Percentiles rank a stretch among this genome's conserved stretches.
Conservation (phyloP, 1,140 invertebrate species). For the Scaptomyza pallida region DNA sequence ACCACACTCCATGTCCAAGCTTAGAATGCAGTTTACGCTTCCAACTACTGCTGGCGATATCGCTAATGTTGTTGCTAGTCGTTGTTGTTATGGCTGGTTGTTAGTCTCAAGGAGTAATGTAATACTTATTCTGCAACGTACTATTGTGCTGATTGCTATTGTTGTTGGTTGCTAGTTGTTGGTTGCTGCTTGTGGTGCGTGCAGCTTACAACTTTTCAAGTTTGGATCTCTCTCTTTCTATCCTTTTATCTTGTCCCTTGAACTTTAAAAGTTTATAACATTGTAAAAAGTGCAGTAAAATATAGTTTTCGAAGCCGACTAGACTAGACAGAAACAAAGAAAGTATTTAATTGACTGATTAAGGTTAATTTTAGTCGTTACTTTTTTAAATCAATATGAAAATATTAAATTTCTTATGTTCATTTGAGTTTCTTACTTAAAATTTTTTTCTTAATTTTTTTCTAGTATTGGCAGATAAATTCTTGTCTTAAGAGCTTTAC, state of each 20-base stretch:
- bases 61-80: conserved; percentile 68
- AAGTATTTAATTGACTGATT: too few species aligned
- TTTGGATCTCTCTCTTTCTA: conserved; percentile 1
- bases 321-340: too few species aligned
- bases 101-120: conserved; percentile 65
- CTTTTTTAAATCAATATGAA: too few species aligned
- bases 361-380: too few species aligned
- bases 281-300: not conserved
- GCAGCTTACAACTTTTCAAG: conserved; percentile 57
- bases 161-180: conserved; percentile 45
- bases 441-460: too few species aligned
- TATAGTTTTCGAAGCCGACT: too few species aligned
- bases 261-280: not conserved
- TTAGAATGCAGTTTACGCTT: conserved; percentile 2
- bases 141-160: conserved; percentile 25
- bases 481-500: not conserved
- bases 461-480: too few species aligned
- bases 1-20: not conserved
- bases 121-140: conserved; percentile 30
- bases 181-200: conserved; percentile 52
- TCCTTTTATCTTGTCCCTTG: not conserved
- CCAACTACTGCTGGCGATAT: conserved; percentile 17
- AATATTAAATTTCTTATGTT: too few species aligned
- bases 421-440: too few species aligned
- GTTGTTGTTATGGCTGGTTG: conserved; percentile 69